These are phyloP conservation scores for Eueides isabella DNA, from an alignment of 1,140 invertebrate genomes.

Conservation along the genomic window DNA sequence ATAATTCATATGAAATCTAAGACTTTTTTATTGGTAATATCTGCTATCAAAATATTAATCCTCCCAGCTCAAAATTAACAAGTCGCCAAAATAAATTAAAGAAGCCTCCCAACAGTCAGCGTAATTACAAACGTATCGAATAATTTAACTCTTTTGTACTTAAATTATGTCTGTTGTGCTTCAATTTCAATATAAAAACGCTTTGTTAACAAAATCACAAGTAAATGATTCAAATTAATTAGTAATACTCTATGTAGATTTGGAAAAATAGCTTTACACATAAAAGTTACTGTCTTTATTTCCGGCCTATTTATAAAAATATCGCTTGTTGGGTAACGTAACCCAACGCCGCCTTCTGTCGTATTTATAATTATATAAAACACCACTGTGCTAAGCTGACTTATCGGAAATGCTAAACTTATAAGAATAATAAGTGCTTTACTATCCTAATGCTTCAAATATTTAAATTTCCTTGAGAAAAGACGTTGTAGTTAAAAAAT, in stretches of 20 bases:
- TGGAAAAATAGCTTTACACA: background rate
- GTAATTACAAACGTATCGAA: slow-evolving; percentile 36
- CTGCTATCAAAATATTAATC: background rate
- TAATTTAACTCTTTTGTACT: background rate
- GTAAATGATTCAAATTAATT: background rate
- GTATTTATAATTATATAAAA: too few species aligned
- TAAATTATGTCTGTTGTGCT: background rate
- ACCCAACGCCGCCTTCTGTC: too few species aligned
- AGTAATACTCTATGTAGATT: background rate
- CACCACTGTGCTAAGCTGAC: too few species aligned
- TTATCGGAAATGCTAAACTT: too few species aligned
- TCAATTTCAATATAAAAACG: background rate
- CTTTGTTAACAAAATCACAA: background rate
- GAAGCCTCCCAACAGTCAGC: slow-evolving; percentile 43
- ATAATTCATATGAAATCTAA: too few species aligned
- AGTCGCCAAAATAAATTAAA: slow-evolving; percentile 46
- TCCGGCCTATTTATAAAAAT: too few species aligned
- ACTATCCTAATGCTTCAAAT: too few species aligned
- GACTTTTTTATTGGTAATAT: background rate
- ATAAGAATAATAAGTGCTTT: too few species aligned
- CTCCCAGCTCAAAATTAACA: background rate
- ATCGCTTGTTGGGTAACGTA: too few species aligned
- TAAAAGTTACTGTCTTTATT: too few species aligned
- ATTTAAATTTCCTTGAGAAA: too few species aligned
- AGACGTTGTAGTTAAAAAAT: too few species aligned